A percentile compares a stretch with the other conserved stretches of the same genome.
phyloP scores from a whole-genome alignment of 1,140 invertebrate species.

The Drosophila parvula region DNA sequence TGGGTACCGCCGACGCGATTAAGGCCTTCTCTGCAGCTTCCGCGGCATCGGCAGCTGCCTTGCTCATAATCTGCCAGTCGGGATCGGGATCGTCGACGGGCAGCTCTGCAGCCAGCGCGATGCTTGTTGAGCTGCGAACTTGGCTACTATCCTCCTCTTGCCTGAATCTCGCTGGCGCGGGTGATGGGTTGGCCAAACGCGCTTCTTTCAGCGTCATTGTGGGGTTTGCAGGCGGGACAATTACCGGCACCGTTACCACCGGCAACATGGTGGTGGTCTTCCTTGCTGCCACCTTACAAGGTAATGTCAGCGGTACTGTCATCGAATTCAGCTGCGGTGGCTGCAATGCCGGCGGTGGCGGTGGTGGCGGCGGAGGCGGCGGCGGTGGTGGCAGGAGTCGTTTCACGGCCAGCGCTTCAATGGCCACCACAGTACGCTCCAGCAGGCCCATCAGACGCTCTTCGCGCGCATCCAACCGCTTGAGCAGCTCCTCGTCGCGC shows the following conservation, averaged over 20 bases:
- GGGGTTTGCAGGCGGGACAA: background rate
- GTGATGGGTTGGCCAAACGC: constrained; percentile 7
- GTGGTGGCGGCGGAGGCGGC: too few species aligned
- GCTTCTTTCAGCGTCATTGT: background rate
- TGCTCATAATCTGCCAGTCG: constrained; percentile 8
- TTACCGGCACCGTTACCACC: constrained; percentile 10
- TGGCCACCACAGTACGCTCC: constrained; percentile 78
- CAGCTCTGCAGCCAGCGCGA: background rate
- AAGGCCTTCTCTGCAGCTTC: constrained; percentile 1
- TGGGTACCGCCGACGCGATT: background rate
- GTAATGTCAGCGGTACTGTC: too few species aligned
- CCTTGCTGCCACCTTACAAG: background rate
- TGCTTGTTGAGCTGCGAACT: background rate
- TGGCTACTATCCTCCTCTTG: background rate
- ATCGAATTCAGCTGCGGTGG: too few species aligned
- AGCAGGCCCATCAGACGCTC: constrained; percentile 74
- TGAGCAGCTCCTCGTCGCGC: constrained; percentile 76
- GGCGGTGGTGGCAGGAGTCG: background rate
- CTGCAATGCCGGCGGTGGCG: background rate
- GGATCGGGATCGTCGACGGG: constrained; percentile 4
- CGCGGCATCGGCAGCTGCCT: background rate
- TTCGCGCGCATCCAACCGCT: constrained; percentile 81
- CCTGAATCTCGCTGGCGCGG: background rate
- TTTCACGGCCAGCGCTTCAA: constrained; percentile 66
- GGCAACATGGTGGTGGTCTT: background rate